A percentile compares a stretch with the other conserved stretches of the same genome.
These are phyloP conservation scores for Drosophila prostipennis DNA, from an alignment of 2,888 invertebrate species.

Conservation along the genomic window DNA sequence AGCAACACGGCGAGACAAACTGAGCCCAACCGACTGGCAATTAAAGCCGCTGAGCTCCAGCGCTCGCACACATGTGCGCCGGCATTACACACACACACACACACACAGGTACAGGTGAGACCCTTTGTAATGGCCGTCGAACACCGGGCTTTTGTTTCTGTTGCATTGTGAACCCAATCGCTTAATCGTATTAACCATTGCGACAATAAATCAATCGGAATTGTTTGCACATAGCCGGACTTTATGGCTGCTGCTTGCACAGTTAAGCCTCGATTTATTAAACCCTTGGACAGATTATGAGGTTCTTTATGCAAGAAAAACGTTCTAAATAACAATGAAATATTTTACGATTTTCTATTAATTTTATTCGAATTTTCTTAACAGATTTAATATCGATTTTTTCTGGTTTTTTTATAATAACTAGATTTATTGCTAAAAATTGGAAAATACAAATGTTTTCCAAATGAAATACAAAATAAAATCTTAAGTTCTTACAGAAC, in stretches of 20 bases:
- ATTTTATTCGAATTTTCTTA: too few relatives aligned
- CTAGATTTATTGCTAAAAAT: too few relatives aligned
- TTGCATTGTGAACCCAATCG: slow-evolving; percentile 6
- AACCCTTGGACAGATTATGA: not conserved
- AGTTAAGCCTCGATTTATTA: slow-evolving; percentile 2
- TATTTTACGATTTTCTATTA: too few relatives aligned
- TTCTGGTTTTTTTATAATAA: too few relatives aligned
- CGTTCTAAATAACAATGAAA: too few relatives aligned
- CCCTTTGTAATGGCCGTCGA: slow-evolving; percentile 26
- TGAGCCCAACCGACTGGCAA: slow-evolving; percentile 58
- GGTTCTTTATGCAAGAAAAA: too few relatives aligned
- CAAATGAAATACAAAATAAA: too few relatives aligned
- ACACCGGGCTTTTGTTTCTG: slow-evolving; percentile 27
- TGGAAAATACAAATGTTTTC: too few relatives aligned
- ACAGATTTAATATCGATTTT: too few relatives aligned
- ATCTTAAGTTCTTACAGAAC: too few relatives aligned
- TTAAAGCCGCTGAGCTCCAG: slow-evolving; percentile 60
- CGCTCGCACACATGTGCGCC: slow-evolving; percentile 6
- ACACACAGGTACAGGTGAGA: slow-evolving; percentile 20
- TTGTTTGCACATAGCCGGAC: slow-evolving; percentile 18
- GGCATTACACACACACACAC: not conserved
- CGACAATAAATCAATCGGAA: slow-evolving; percentile 36
- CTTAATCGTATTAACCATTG: slow-evolving; percentile 37
- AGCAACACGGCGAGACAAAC: slow-evolving; percentile 49
- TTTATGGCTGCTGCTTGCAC: slow-evolving; percentile 12